Conservation (phyloP, 2,113 vertebrate genomes). For the Tor tambroides region DNA sequence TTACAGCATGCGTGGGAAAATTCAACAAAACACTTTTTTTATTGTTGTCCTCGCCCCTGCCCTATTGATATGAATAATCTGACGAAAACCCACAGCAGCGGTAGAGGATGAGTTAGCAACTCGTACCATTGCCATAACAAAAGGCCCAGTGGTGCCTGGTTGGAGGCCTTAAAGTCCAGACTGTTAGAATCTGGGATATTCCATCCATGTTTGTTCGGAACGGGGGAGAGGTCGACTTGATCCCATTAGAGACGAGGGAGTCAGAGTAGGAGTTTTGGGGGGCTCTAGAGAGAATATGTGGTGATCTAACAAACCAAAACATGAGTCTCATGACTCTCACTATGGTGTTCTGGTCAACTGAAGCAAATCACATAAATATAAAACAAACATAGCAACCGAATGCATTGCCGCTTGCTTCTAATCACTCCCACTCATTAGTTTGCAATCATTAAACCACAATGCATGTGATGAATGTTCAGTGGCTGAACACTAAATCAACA, state of each 20-base stretch:
- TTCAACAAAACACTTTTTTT: constrained; percentile 52
- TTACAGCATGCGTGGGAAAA: constrained; percentile 75
- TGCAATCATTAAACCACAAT: constrained; percentile 9
- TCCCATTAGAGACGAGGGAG: constrained; percentile 58
- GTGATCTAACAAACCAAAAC: constrained; percentile 30
- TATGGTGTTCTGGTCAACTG: constrained; percentile 22
- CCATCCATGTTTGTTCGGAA: constrained; percentile 28
- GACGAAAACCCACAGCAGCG: neutral
- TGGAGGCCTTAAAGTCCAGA: constrained; percentile 61
- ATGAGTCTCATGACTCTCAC: constrained; percentile 16
- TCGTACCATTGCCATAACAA: constrained; percentile 7
- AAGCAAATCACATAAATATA: constrained; percentile 46
- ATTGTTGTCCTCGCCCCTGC: constrained; percentile 42
- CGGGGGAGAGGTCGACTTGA: constrained; percentile 51
- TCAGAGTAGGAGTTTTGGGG: constrained; percentile 29
- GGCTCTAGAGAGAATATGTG: constrained; percentile 38
- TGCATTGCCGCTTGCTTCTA: constrained; percentile 5
- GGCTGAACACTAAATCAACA: neutral
- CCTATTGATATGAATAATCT: constrained; percentile 59
- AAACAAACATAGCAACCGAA: constrained; percentile 48
- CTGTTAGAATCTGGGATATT: constrained; percentile 52
- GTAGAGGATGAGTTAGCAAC: constrained; percentile 1
- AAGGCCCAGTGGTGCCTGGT: neutral
- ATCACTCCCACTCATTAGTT: neutral
- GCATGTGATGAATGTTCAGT: constrained; percentile 3